These are phyloP conservation scores for Linyphia triangularis DNA, from an alignment of 2,888 invertebrate species.

Conservation along the genomic window DNA sequence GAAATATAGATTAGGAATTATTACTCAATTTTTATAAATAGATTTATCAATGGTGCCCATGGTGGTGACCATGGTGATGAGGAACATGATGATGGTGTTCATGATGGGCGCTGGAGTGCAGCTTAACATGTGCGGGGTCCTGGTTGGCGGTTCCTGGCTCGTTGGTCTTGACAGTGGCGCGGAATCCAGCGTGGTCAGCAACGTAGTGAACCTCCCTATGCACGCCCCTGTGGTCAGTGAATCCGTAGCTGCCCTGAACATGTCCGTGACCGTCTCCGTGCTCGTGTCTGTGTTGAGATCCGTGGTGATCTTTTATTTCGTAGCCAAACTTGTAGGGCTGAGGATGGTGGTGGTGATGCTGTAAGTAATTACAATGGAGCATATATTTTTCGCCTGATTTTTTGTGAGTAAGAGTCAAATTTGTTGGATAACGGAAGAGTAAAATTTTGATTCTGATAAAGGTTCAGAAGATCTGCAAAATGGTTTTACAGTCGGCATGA, in stretches of 20 bases:
- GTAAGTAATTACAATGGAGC: neutral
- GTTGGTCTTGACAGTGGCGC: conserved; percentile 9
- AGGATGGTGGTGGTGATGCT: neutral
- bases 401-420: too few species aligned
- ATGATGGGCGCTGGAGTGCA: neutral
- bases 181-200: neutral
- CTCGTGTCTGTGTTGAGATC: neutral
- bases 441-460: too few species aligned
- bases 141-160: neutral
- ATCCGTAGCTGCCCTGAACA: conserved; percentile 12
- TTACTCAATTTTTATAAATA: too few species aligned
- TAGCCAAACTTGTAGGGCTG: neutral
- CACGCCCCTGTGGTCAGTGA: neutral
- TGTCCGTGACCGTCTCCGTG: neutral
- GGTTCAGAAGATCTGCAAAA: too few species aligned
- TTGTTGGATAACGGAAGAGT: too few species aligned
- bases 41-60: neutral
- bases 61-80: neutral
- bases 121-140: neutral
- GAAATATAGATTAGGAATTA: too few species aligned
- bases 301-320: neutral
- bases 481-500: too few species aligned
- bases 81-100: neutral
- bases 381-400: too few species aligned
- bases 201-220: neutral